A percentile compares a stretch with the other conserved stretches of the same genome.
Evolutionary conservation across 2,888 invertebrate genomes (phyloP).

Genomic region (Conops quadrifasciatus): DNA sequence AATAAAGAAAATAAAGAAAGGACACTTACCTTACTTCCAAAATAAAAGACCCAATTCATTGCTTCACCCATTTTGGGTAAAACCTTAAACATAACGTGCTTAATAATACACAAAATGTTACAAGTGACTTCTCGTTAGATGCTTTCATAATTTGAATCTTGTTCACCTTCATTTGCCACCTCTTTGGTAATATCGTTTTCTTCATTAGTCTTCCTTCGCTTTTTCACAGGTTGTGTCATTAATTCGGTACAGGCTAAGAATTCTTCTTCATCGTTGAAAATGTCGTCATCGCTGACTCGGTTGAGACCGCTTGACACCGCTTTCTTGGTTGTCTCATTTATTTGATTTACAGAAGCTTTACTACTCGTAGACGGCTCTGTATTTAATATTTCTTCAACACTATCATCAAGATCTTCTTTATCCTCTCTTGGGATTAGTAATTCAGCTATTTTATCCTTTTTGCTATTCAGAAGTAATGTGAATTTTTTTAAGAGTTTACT

Average conservation of each 20-base stretch:
- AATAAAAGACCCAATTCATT: too few relatives aligned
- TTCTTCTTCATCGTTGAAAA: background rate
- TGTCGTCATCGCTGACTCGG: background rate
- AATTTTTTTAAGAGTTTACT: conserved; percentile 52
- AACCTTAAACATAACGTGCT: too few relatives aligned
- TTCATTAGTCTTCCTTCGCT: background rate
- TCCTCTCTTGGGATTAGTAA: conserved; percentile 34
- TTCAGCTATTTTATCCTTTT: conserved; percentile 55
- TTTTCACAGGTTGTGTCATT: conserved; percentile 1
- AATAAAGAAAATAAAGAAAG: too few relatives aligned
- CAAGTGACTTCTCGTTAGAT: background rate
- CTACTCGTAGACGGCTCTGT: conserved; percentile 22
- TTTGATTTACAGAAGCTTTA: conserved; percentile 2
- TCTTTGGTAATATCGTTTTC: background rate
- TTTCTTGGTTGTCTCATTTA: background rate
- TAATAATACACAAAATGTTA: background rate
- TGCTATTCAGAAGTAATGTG: conserved; percentile 52
- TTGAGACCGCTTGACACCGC: background rate
- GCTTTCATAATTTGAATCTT: conserved; percentile 5
- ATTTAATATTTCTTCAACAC: conserved; percentile 1
- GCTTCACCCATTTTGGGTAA: too few relatives aligned
- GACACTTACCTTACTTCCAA: too few relatives aligned
- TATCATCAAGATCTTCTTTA: background rate
- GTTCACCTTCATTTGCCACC: background rate
- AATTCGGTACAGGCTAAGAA: conserved; percentile 22